Evolutionary conservation across 2,797 vertebrate species (phyloP), one percentile per base, ranked within the genome.

Genomic region (Okamejei kenojei): DNA sequence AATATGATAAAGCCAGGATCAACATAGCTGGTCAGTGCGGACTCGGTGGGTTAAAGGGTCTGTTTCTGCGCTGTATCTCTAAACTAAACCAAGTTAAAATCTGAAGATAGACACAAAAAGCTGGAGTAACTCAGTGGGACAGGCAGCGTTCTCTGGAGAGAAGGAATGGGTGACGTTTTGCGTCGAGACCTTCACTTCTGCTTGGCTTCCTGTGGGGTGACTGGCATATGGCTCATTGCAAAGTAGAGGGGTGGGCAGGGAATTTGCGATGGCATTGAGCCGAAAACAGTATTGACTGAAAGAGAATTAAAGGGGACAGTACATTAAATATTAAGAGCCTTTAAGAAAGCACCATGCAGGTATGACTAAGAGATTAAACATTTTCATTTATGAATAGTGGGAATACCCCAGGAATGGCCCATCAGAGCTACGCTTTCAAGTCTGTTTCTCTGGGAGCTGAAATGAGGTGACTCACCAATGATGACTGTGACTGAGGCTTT

Each of bases 331-430:
- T 35, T 88, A 35, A 35, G 35, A 65, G 32, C 17, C 2, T 17
- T 68, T 68, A 35, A 88, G 68, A 68, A 35, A 63, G 65, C 63
- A 68, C 15, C 77, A 78, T 5, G 63, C 84, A 35, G 61, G 19
- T 35, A 65, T 88, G 84, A 88, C 61, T 88, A 88, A 91, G 68
- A 74, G 38, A 74, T 91, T 54, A 91, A 74, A 91, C 35, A 23
- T 90, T 17, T 63, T 21, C n/a, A 35, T 91, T 74, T 91, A 45
- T 91, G 32, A 45, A 38, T 29, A 29, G 68, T 10, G 90, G 71
- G 90, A 68, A 71, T 73, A 91, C 29, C 71, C 21, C 90, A 54
- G 19, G 26, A 35, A 91, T 54, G 90, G 90, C 45, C 19, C 23
- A 73, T 54, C 90, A 74, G 2, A 54, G 68, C 90, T 19, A 1